A percentile compares a stretch with the other conserved stretches of the same genome.
Evolutionary conservation across 2,113 vertebrate species (phyloP).

Genomic region (Cyprinodon tularosa): DNA sequence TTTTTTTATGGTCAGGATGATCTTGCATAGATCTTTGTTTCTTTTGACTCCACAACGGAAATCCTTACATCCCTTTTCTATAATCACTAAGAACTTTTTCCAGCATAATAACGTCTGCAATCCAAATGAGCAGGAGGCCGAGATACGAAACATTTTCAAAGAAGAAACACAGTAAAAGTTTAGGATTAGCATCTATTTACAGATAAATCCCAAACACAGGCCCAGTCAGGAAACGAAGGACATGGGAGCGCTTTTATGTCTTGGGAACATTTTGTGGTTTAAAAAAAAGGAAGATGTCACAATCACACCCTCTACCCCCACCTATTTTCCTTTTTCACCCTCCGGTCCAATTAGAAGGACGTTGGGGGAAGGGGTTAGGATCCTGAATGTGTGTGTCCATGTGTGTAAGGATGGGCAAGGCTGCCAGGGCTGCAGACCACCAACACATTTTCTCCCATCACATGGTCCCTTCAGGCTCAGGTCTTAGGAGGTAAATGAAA

Average conservation of each 20-base stretch:
- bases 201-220: not conserved
- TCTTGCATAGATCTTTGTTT: not conserved
- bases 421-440: conserved; percentile 72
- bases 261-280: conserved; percentile 65
- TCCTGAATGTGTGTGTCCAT: conserved; percentile 21
- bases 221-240: conserved; percentile 28
- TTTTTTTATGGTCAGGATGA: not conserved
- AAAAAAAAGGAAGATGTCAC: conserved; percentile 60
- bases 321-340: conserved; percentile 54
- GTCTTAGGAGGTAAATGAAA: conserved; percentile 56
- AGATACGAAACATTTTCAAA: not conserved
- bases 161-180: not conserved
- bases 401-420: conserved; percentile 23
- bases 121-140: not conserved
- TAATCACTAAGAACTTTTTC: too few relatives aligned
- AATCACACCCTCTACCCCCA: conserved; percentile 54
- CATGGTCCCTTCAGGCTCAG: conserved; percentile 60
- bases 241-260: conserved; percentile 61
- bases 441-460: conserved; percentile 74
- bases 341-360: conserved; percentile 79
- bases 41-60: not conserved
- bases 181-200: not conserved
- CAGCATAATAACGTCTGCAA: not conserved
- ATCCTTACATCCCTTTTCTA: not conserved
- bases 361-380: conserved; percentile 52